Conservation (phyloP, 2,888 invertebrate genomes). For the Neoascia interrupta region DNA sequence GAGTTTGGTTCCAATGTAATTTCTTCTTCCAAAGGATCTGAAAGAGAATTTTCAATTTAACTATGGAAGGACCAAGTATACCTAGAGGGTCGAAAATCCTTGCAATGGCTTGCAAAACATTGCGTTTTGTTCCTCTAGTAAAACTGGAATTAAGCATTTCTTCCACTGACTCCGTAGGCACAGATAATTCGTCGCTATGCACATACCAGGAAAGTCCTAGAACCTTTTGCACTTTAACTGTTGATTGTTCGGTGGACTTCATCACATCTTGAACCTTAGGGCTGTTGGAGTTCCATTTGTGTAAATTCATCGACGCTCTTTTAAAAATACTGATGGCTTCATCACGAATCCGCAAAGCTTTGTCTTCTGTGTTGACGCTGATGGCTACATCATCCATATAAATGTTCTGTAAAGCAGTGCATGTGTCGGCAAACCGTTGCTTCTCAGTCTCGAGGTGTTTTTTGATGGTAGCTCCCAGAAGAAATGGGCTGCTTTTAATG, state of each 20-base stretch:
- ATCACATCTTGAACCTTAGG: not conserved
- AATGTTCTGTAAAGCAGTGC: slow-evolving; percentile 8
- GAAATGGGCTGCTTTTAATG: not conserved
- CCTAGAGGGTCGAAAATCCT: slow-evolving; percentile 4
- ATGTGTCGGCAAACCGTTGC: slow-evolving; percentile 1
- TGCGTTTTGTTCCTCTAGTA: not conserved
- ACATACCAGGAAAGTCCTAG: slow-evolving; percentile 1
- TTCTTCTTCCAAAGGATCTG: slow-evolving; percentile 18
- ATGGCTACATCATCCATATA: slow-evolving; percentile 14
- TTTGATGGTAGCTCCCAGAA: not conserved
- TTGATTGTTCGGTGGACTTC: not conserved
- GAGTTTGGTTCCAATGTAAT: not conserved
- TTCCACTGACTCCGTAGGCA: slow-evolving; percentile 1
- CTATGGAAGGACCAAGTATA: slow-evolving; percentile 3
- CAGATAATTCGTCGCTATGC: slow-evolving; percentile 5
- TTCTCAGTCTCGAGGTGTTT: not conserved
- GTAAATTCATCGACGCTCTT: not conserved
- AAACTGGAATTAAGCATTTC: not conserved
- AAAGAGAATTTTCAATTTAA: slow-evolving; percentile 6
- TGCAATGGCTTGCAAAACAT: not conserved
- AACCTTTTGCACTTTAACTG: slow-evolving; percentile 5
- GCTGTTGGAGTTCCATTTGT: slow-evolving; percentile 16
- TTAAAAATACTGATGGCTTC: not conserved
- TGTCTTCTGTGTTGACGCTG: not conserved
- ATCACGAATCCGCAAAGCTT: not conserved